These are phyloP conservation scores for Drosophila takahashii DNA, from an alignment of 1,140 invertebrate species.

Conservation along the genomic window DNA sequence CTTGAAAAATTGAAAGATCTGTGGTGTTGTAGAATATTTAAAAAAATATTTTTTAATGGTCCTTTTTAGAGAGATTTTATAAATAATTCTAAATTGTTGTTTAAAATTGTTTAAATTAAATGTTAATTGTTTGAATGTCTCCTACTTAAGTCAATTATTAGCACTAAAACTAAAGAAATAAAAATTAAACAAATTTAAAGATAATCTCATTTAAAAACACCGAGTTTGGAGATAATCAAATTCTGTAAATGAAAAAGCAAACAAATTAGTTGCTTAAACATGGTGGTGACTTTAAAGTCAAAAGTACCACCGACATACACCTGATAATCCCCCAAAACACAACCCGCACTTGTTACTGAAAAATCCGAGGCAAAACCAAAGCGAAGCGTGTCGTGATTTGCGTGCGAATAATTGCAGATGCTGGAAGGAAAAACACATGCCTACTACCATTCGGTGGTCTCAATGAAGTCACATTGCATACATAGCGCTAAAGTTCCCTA, in stretches of 20 bases:
- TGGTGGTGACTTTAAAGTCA: constrained; percentile 14
- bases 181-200: no score
- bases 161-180: no score
- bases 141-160: no score
- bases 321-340: constrained; percentile 66
- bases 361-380: constrained; percentile 14
- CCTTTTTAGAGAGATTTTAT: no score
- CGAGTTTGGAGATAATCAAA: neutral
- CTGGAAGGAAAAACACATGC: constrained; percentile 42
- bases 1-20: no score
- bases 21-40: no score
- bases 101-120: no score
- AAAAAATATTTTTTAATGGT: no score
- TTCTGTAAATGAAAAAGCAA: neutral
- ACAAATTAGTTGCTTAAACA: neutral
- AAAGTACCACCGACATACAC: constrained; percentile 54
- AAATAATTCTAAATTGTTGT: no score
- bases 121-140: no score
- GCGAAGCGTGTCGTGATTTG: constrained; percentile 54
- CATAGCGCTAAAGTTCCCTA: constrained; percentile 20
- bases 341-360: constrained; percentile 51
- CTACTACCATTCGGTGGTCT: constrained; percentile 18
- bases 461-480: constrained; percentile 57
- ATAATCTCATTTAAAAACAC: constrained; percentile 1
- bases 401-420: constrained; percentile 65